Conservation (phyloP, 2,888 invertebrate species). For the Hirtodrosophila confusa region DNA sequence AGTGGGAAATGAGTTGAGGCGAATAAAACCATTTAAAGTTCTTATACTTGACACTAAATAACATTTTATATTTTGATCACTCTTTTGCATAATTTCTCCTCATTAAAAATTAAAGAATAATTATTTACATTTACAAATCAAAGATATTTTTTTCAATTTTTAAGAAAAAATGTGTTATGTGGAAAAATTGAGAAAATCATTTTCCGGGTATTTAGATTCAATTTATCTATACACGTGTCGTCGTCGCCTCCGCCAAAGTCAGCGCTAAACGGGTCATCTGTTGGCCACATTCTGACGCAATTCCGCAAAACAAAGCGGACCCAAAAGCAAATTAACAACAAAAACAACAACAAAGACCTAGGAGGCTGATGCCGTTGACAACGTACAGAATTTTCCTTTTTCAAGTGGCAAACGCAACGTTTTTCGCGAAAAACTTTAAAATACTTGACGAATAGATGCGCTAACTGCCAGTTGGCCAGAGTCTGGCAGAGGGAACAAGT, state of each 20-base stretch:
- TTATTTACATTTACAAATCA: too few species aligned
- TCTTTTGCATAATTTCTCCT: too few species aligned
- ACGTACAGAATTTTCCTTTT: conserved; percentile 38
- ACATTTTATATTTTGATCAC: too few species aligned
- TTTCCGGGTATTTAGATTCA: conserved; percentile 50
- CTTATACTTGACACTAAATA: too few species aligned
- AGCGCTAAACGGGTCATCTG: conserved; percentile 62
- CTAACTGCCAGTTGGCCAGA: conserved; percentile 46
- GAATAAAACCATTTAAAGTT: too few species aligned
- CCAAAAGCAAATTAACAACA: conserved; percentile 23
- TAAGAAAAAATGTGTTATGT: not conserved
- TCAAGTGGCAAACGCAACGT: conserved; percentile 64
- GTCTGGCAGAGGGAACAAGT: conserved; percentile 57
- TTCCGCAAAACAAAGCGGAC: conserved; percentile 34
- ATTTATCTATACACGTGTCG: conserved; percentile 48
- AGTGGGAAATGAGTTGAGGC: too few species aligned
- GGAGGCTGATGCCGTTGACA: conserved; percentile 50
- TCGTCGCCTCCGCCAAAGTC: conserved; percentile 36
- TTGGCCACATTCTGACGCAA: conserved; percentile 69
- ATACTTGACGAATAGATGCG: conserved; percentile 69
- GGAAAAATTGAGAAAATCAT: conserved; percentile 21
- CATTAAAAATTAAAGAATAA: too few species aligned
- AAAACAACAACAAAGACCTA: conserved; percentile 14
- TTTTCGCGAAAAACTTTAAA: conserved; percentile 78
- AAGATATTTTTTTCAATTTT: too few species aligned